A percentile compares a stretch with the other conserved stretches of the same genome.
Evolutionary conservation across 2,113 vertebrate genomes (phyloP).

Genomic region (Hemicordylus capensis): DNA sequence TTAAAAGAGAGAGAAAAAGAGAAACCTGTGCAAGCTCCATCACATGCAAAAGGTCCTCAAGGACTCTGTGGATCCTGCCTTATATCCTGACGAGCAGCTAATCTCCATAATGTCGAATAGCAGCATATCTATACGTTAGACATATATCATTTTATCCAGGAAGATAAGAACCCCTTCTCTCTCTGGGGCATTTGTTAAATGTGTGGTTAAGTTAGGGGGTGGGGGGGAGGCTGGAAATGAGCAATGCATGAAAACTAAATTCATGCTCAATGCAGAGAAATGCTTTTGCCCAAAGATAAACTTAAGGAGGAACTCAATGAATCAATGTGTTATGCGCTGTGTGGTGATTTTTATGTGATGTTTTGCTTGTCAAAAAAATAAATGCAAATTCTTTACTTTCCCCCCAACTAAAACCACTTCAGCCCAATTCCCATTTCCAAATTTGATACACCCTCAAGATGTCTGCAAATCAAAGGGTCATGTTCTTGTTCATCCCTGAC

Average conservation of each 20-base stretch:
- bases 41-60: background rate
- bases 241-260: slow-evolving; percentile 77
- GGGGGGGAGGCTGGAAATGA: slow-evolving; percentile 78
- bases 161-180: slow-evolving; percentile 27
- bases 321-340: slow-evolving; percentile 77
- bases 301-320: slow-evolving; percentile 79
- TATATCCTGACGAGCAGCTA: background rate
- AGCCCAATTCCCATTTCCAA: slow-evolving; percentile 58
- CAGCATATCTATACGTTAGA: background rate
- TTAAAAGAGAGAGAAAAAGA: background rate
- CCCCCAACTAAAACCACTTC: slow-evolving; percentile 66
- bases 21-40: background rate
- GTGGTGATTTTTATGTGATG: slow-evolving; percentile 79
- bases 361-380: slow-evolving; percentile 69
- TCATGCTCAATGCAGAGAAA: slow-evolving; percentile 82
- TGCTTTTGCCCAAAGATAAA: slow-evolving; percentile 78
- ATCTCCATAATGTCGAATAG: too few species aligned
- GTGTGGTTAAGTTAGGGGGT: slow-evolving; percentile 64
- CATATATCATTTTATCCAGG: slow-evolving; percentile 49
- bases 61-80: background rate
- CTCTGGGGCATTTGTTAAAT: slow-evolving; percentile 19
- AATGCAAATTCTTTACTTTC: slow-evolving; percentile 61
- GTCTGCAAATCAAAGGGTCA: slow-evolving; percentile 47
- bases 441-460: slow-evolving; percentile 27
- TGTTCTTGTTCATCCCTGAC: slow-evolving; percentile 43